These are phyloP conservation scores for Hyles vespertilio DNA, from an alignment of 1,140 invertebrate species.

Conservation along the genomic window DNA sequence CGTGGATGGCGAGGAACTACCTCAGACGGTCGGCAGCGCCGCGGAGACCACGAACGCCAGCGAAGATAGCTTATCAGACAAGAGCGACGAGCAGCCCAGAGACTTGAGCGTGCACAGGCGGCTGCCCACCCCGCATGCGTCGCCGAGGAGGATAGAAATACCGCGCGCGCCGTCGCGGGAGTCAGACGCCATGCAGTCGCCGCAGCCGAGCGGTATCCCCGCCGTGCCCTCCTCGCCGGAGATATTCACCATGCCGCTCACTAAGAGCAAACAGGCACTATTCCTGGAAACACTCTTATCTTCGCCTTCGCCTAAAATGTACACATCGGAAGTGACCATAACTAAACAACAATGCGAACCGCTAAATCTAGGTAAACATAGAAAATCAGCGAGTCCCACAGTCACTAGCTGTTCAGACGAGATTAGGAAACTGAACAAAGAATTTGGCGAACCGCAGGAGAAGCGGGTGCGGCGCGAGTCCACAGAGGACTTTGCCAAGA, in stretches of 20 bases:
- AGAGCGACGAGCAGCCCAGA: conserved; percentile 76
- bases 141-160: conserved; percentile 60
- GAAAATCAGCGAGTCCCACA: conserved; percentile 78
- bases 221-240: conserved; percentile 78
- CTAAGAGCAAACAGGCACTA: conserved; percentile 73
- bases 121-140: conserved; percentile 62
- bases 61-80: conserved; percentile 57
- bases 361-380: conserved; percentile 79
- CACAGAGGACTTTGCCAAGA: conserved; percentile 57
- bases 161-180: conserved; percentile 77
- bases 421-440: conserved; percentile 68
- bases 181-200: conserved; percentile 80
- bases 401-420: conserved; percentile 79
- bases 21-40: conserved; percentile 32
- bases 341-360: conserved; percentile 80
- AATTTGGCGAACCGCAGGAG: conserved; percentile 76
- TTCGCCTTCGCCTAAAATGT: conserved; percentile 74
- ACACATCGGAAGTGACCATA: conserved; percentile 75
- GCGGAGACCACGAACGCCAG: conserved; percentile 50
- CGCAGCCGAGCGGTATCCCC: conserved; percentile 80
- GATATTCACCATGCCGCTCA: conserved; percentile 70
- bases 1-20: conserved; percentile 24
- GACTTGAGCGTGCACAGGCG: conserved; percentile 76
- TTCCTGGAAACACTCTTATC: conserved; percentile 77
- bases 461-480: conserved; percentile 76